A percentile compares a stretch with the other conserved stretches of the same genome.
These are phyloP conservation scores for Entelurus aequoreus DNA, from an alignment of 2,113 vertebrate species.

Conservation along the genomic window DNA sequence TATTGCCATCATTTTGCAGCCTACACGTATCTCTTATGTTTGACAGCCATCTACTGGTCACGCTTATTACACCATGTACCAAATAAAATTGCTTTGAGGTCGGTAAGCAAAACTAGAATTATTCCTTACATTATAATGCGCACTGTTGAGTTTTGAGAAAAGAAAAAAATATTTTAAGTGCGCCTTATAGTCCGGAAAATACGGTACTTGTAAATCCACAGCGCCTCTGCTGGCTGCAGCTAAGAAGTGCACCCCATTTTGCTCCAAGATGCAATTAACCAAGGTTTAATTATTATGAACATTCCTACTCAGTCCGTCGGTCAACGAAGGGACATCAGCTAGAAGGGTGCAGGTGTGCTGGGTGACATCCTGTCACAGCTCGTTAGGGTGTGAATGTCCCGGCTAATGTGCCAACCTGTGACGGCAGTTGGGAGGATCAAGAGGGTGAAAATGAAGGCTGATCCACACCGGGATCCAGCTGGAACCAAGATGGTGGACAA, in stretches of 20 bases:
- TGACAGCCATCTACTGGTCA: too few relatives aligned
- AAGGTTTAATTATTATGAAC: background rate
- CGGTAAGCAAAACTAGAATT: too few relatives aligned
- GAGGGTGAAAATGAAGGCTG: conserved; percentile 6
- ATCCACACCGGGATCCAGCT: conserved; percentile 12
- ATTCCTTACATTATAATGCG: too few relatives aligned
- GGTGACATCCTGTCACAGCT: conserved; percentile 60
- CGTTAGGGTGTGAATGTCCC: conserved; percentile 58
- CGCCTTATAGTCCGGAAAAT: too few relatives aligned
- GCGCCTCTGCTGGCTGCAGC: background rate
- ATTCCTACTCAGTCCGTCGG: background rate
- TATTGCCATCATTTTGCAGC: too few relatives aligned
- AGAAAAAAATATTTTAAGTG: too few relatives aligned
- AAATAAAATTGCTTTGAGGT: too few relatives aligned
- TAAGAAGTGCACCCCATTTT: background rate
- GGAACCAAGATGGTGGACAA: conserved; percentile 15
- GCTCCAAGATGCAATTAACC: background rate
- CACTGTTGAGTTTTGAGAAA: too few relatives aligned
- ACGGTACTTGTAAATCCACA: background rate
- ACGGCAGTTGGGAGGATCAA: conserved; percentile 20
- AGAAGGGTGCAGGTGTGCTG: conserved; percentile 58
- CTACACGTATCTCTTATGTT: too few relatives aligned
- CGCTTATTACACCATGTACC: too few relatives aligned
- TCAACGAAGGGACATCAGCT: conserved; percentile 42
- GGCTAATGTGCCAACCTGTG: conserved; percentile 27